Conservation (phyloP, 2,113 vertebrate genomes). For the Chaetodon trifascialis region DNA sequence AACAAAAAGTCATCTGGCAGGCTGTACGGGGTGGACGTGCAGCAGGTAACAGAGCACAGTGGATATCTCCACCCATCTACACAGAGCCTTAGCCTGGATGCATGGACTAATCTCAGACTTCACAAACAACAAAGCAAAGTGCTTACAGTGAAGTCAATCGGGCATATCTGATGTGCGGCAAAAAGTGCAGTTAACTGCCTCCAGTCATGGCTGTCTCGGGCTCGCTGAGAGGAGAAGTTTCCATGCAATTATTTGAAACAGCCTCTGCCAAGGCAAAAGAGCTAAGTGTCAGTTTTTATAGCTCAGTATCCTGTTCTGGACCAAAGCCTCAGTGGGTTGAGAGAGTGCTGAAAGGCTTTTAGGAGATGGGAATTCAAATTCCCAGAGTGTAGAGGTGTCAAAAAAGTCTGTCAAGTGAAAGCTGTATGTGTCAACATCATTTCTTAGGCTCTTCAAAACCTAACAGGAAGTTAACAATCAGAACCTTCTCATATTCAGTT, state of each 20-base stretch:
- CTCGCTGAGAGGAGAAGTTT: slow-evolving; percentile 55
- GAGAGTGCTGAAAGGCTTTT: slow-evolving; percentile 50
- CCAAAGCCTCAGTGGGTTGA: slow-evolving; percentile 54
- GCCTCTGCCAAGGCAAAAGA: slow-evolving; percentile 49
- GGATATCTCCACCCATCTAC: not conserved
- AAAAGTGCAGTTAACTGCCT: slow-evolving; percentile 61
- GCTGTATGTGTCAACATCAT: not conserved
- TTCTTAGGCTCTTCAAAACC: slow-evolving; percentile 4
- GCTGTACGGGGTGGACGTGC: not conserved
- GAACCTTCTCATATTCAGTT: not conserved
- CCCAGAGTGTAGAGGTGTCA: slow-evolving; percentile 16
- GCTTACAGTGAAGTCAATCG: slow-evolving; percentile 63
- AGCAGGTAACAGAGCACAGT: slow-evolving; percentile 43
- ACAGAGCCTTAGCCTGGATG: not conserved
- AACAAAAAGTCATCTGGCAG: slow-evolving; percentile 16
- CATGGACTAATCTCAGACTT: slow-evolving; percentile 48
- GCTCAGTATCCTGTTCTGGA: slow-evolving; percentile 51
- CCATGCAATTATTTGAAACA: slow-evolving; percentile 72
- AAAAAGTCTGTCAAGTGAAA: slow-evolving; percentile 16
- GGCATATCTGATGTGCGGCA: slow-evolving; percentile 61
- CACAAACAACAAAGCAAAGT: slow-evolving; percentile 59
- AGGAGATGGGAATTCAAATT: slow-evolving; percentile 43
- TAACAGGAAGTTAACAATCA: not conserved
- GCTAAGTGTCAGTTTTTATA: slow-evolving; percentile 67
- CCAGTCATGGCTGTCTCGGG: slow-evolving; percentile 55